Percentiles rank a stretch among this genome's conserved stretches.
These are phyloP conservation scores for Cydia amplana DNA, from an alignment of 1,140 invertebrate species.

Conservation along the genomic window DNA sequence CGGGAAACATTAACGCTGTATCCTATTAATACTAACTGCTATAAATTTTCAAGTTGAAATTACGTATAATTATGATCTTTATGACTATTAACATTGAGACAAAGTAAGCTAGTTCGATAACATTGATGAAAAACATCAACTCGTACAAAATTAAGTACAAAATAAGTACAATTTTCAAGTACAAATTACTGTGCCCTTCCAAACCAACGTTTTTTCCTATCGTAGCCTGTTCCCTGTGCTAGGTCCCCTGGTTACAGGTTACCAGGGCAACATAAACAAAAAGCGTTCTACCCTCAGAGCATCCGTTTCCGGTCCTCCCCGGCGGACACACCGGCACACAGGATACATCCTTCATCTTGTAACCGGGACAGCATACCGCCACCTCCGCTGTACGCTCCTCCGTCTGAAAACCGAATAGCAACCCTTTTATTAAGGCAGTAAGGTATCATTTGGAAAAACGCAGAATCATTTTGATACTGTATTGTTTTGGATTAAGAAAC, in stretches of 20 bases:
- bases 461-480: neutral
- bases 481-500: neutral
- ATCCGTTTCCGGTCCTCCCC: slow-evolving; percentile 73
- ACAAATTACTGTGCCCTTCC: no score
- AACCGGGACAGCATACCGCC: slow-evolving; percentile 79
- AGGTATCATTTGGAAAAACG: neutral
- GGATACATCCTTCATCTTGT: slow-evolving; percentile 72
- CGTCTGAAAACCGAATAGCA: slow-evolving; percentile 62
- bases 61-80: no score
- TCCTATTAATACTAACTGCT: neutral
- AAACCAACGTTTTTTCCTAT: no score
- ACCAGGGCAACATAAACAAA: neutral
- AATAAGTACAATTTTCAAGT: no score
- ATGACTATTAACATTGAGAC: no score
- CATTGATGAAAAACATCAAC: no score
- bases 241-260: neutral
- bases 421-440: slow-evolving; percentile 40
- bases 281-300: slow-evolving; percentile 64
- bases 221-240: no score
- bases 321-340: slow-evolving; percentile 76
- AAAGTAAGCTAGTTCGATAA: no score
- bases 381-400: slow-evolving; percentile 73
- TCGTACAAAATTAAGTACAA: no score
- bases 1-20: neutral
- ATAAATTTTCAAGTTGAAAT: neutral